Evolutionary conservation across 2,113 vertebrate genomes (phyloP).

Genomic region (Tragelaphus imberbis): DNA sequence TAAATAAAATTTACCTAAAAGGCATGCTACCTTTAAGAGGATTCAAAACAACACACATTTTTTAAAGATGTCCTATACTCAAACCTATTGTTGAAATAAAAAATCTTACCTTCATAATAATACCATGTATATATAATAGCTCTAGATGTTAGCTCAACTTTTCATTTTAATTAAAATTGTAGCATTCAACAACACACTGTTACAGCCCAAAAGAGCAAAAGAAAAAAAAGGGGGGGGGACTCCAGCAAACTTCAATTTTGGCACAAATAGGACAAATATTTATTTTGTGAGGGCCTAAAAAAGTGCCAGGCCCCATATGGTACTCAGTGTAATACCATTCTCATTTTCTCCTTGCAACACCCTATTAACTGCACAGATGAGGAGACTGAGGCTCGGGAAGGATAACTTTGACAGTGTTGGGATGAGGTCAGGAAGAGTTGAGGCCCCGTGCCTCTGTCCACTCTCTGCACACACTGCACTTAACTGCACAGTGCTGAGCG

Average conservation of each 20-base stretch:
- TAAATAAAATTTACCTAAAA: constrained; percentile 18
- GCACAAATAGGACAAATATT: neutral
- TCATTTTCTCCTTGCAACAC: neutral
- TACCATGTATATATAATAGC: neutral
- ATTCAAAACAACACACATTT: neutral
- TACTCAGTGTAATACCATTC: neutral
- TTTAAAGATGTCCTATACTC: neutral
- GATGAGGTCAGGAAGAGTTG: neutral
- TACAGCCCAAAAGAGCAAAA: neutral
- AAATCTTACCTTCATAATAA: neutral
- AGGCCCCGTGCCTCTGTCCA: neutral
- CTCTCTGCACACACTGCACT: neutral
- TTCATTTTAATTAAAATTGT: neutral
- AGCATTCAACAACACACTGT: neutral
- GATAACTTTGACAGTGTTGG: neutral
- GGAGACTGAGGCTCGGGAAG: neutral
- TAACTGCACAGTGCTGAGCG: neutral
- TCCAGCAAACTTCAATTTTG: neutral
- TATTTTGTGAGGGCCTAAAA: neutral
- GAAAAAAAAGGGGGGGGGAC: neutral
- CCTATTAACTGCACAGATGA: neutral
- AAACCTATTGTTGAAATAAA: neutral
- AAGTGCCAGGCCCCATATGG: neutral
- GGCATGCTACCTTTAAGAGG: neutral
- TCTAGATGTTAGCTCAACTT: neutral